These are phyloP conservation scores for Nomada fucata DNA, from an alignment of 2,888 invertebrate species.

Conservation along the genomic window DNA sequence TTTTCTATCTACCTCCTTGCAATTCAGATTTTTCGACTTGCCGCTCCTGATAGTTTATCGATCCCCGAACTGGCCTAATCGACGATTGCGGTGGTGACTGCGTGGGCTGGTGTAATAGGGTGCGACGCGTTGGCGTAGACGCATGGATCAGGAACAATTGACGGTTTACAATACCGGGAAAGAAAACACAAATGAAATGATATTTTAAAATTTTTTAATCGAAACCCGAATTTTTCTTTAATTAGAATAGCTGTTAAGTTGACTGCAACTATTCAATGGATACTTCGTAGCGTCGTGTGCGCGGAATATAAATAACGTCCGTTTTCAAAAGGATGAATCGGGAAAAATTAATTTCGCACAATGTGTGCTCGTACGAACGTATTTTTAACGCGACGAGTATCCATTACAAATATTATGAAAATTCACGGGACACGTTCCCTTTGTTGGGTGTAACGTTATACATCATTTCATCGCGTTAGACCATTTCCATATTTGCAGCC, in stretches of 20 bases:
- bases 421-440: background rate
- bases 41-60: constrained; percentile 57
- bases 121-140: constrained; percentile 12
- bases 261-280: too few species aligned
- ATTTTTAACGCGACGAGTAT: background rate
- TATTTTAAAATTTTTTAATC: too few species aligned
- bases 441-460: constrained; percentile 15
- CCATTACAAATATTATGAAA: constrained; percentile 40
- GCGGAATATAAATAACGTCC: too few species aligned
- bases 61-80: constrained; percentile 21
- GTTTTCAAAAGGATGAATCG: too few species aligned
- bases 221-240: too few species aligned
- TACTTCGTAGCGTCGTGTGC: too few species aligned
- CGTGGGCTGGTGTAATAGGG: constrained; percentile 21
- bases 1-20: constrained; percentile 62
- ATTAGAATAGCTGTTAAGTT: too few species aligned
- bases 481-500: constrained; percentile 33
- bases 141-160: background rate
- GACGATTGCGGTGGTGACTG: constrained; percentile 26
- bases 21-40: constrained; percentile 36
- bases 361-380: too few species aligned
- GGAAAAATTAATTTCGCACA: background rate
- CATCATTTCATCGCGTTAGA: constrained; percentile 24
- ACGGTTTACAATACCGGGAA: background rate
- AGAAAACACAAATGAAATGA: background rate